Evolutionary conservation across 2,797 vertebrate genomes (phyloP).

Genomic region (Microhierax caerulescens): DNA sequence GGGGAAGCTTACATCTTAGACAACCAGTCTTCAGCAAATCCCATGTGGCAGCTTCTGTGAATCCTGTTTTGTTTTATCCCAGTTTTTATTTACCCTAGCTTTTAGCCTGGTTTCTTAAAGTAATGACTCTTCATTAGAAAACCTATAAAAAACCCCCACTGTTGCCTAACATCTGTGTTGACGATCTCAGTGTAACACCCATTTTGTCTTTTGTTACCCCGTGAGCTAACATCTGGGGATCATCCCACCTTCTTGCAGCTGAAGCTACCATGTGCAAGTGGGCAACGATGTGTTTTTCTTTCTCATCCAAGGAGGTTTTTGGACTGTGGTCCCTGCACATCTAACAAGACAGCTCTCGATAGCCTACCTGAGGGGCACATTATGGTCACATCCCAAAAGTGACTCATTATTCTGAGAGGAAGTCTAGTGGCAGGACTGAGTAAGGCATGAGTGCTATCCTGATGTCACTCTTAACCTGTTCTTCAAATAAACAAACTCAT

Average conservation of each 20-base stretch:
- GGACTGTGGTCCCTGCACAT: background rate
- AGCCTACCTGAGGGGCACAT: background rate
- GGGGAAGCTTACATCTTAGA: background rate
- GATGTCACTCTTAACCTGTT: background rate
- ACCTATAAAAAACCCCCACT: fast-evolving
- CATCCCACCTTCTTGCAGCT: background rate
- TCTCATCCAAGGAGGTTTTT: background rate
- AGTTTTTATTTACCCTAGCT: background rate
- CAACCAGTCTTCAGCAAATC: background rate
- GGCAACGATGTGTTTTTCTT: background rate
- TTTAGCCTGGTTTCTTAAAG: background rate
- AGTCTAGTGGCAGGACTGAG: background rate
- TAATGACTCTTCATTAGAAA: background rate
- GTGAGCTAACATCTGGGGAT: background rate
- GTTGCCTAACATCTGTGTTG: background rate
- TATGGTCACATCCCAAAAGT: background rate
- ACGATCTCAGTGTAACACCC: fast-evolving
- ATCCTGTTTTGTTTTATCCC: background rate
- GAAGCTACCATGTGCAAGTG: background rate
- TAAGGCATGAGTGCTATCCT: background rate
- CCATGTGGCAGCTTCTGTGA: background rate
- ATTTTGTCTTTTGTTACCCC: background rate
- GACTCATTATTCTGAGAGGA: background rate
- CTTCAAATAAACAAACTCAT: background rate
- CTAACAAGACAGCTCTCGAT: background rate